phyloP scores from a whole-genome alignment of 2,113 vertebrate species.

The Aphyosemion australe region DNA sequence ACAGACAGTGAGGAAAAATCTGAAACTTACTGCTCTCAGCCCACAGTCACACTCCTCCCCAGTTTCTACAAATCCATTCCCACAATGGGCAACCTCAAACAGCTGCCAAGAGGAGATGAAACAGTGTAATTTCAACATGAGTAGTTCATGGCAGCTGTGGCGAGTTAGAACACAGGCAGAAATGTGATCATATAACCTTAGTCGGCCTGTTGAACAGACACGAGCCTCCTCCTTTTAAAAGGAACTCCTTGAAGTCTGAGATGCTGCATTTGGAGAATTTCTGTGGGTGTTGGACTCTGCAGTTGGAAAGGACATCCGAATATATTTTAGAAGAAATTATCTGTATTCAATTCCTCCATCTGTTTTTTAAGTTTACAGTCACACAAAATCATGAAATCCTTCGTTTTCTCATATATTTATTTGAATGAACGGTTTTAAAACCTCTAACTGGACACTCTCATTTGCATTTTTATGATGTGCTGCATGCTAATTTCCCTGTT shows the following conservation, averaged over 20 bases:
- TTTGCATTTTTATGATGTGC: background rate
- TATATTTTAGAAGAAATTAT: too few relatives aligned
- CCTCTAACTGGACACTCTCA: too few relatives aligned
- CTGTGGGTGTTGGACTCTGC: slow-evolving; percentile 89
- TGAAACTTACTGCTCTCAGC: slow-evolving; percentile 83
- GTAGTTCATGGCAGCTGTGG: slow-evolving; percentile 1
- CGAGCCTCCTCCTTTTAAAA: slow-evolving; percentile 91
- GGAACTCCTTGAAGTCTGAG: slow-evolving; percentile 93
- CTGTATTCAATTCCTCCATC: too few relatives aligned
- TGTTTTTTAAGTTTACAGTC: too few relatives aligned
- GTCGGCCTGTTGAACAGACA: slow-evolving; percentile 96
- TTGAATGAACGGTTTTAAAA: too few relatives aligned
- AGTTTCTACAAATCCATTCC: slow-evolving; percentile 95
- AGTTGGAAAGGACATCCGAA: slow-evolving; percentile 34
- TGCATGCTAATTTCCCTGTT: background rate
- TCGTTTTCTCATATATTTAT: too few relatives aligned
- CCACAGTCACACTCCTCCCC: slow-evolving; percentile 98
- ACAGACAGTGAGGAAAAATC: slow-evolving; percentile 13
- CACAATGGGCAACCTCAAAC: slow-evolving; percentile 91
- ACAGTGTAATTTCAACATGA: background rate
- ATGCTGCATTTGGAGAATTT: slow-evolving; percentile 98
- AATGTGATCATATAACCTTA: slow-evolving; percentile 81
- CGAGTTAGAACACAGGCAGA: background rate
- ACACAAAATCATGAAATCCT: too few relatives aligned
- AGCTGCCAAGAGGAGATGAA: slow-evolving; percentile 79